Evolutionary conservation across 1,140 invertebrate species (phyloP), one percentile per base, ranked within the genome.

Genomic region (Drosophila bipectinata): DNA sequence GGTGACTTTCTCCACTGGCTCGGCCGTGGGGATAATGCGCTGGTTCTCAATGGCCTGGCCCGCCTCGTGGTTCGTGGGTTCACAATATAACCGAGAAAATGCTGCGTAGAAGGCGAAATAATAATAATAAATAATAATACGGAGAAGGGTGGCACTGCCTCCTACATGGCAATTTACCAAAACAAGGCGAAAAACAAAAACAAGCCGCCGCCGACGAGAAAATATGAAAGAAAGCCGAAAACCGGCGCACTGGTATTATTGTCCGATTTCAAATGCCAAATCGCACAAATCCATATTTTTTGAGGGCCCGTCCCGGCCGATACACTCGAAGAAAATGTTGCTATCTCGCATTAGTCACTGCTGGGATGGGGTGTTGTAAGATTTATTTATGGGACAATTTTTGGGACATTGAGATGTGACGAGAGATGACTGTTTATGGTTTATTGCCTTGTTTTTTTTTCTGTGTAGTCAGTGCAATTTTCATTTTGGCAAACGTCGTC

Each of bases 81-180:
- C 37, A 12, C 37, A 12, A 44, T 44, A 44, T 15, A 18, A 44
- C 41, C 41, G 14, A 37, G 41, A 44, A 44, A 44, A 44, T 73
- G 48, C 75, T 73, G 77, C 49, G 69, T 64, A 73, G 63, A 52
- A 60, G 37, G 47, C 28, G 18, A 48, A 62, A 67, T 82, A 80
- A 77, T 75, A 83, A 72, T 75, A 75, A 78, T 75, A 64, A 76
- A 84, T 71, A 69, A 49, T 48, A 32, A n/a, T 66, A 45, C 7
- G n/a, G 41, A 30, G 5, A 7, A 6, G 28, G 28, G 28, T 30
- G 32, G 32, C 21, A 21, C 3, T 21, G 21, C 26, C 48, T 49
- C 26, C 48, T 49, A 49, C 48, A 79, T 87, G 82, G 78, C 82
- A 82, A 63, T 87, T 77, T 82, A 87, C 82, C 82, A 85, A 88